Evolutionary conservation across 2,797 vertebrate genomes (phyloP).

Genomic region (Argentina silus): DNA sequence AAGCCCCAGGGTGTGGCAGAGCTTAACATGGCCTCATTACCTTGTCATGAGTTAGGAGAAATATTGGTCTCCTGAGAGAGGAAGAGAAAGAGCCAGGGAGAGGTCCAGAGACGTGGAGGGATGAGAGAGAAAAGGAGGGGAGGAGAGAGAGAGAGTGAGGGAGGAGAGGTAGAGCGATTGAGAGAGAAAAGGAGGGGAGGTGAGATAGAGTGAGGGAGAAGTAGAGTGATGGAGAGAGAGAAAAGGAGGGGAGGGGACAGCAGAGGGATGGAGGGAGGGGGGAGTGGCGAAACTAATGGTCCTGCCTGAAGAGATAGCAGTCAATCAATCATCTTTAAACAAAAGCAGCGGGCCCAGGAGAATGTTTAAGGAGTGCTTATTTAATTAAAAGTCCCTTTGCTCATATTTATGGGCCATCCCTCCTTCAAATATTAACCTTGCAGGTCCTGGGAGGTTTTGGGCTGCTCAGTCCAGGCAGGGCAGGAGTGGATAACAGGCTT

Average conservation of each 20-base stretch:
- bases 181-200: constrained; percentile 45
- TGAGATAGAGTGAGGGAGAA: constrained; percentile 31
- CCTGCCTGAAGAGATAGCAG: constrained; percentile 77
- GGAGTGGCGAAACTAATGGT: constrained; percentile 78
- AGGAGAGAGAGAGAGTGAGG: not conserved
- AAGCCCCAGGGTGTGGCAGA: constrained; percentile 69
- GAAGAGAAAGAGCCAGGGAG: constrained; percentile 56
- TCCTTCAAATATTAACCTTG: constrained; percentile 96
- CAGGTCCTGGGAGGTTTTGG: constrained; percentile 80
- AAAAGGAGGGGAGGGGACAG: constrained; percentile 38
- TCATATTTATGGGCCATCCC: constrained; percentile 94
- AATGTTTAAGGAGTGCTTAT: constrained; percentile 98
- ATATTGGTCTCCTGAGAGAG: constrained; percentile 70
- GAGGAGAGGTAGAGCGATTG: constrained; percentile 21
- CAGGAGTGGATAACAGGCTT: not conserved
- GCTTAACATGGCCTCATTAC: constrained; percentile 78
- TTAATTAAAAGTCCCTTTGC: constrained; percentile 99
- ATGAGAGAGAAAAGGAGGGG: constrained; percentile 2
- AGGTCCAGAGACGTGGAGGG: not conserved
- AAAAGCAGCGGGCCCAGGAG: constrained; percentile 94
- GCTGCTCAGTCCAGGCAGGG: not conserved
- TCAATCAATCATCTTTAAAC: constrained; percentile 99
- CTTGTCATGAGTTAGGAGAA: constrained; percentile 75
- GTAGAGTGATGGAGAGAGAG: constrained; percentile 22
- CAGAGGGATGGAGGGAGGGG: constrained; percentile 39